Evolutionary conservation across 2,888 invertebrate genomes (phyloP), one percentile per base, ranked within the genome.

Genomic region (Odontocerum albicorne): DNA sequence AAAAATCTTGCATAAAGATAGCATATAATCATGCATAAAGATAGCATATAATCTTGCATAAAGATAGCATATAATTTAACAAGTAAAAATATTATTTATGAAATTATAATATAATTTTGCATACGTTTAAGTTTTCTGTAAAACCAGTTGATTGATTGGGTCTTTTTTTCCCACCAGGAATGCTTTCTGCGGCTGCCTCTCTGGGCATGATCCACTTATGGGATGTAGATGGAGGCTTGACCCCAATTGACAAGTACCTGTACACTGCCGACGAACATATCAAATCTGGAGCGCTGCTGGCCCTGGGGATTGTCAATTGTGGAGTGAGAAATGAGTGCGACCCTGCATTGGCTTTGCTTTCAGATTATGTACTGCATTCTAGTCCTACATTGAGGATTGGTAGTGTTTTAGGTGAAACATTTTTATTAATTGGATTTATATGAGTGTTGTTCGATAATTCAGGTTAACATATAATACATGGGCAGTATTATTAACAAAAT

Each of bases 181-280:
- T 97, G 96, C 72, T 99, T 55, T 96, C 96, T 66, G 96, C 99
- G 0, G 96, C 97, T 1, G 99, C 99, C 0, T 94, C 97, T 0
- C 80, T 98, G 21, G 99, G 99, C 21, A 82, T 99, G 65, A 88
- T 99, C 54, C 84, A 96, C 62, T 75, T 99, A 32, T 99, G 99
- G 99, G 98, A 99, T 71, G 95, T 99, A 2, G 98, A 99, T 71
- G 95, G 96, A 27, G 98, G 98, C 38, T 78, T 99, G 50, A 93
- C 96, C 0, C 96, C 97, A 64, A 98, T 99, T 65, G 99, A 99
- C 77, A 97, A 97, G 72, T 99, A 97, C 72, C 77, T 97, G 4
- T 96, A 97, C 70, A 92, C 94, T 0, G 87, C 91, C 0, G 96
- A 96, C 66, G 95, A 96, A 67, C 91, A 95, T 71, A 96, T 99